A percentile compares a stretch with the other conserved stretches of the same genome.
These are phyloP conservation scores for Mareca penelope DNA, from an alignment of 2,797 vertebrate genomes.

Conservation along the genomic window DNA sequence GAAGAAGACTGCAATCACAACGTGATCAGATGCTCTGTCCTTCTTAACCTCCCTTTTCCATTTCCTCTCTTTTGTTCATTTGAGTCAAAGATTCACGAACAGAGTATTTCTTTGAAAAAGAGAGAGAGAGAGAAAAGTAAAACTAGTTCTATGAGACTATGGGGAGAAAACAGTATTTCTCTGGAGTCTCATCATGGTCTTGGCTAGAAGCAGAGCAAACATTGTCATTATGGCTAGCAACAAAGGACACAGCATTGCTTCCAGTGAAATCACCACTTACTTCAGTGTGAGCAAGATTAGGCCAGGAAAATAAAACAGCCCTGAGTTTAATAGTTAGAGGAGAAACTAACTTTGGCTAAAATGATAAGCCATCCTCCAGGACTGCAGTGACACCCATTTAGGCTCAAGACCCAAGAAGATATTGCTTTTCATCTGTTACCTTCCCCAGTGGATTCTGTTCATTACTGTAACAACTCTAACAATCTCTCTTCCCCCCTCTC, in stretches of 20 bases:
- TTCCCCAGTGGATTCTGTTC: neutral
- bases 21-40: conserved; percentile 46
- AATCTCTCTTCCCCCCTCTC: neutral
- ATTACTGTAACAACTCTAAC: neutral
- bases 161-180: neutral
- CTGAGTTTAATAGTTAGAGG: neutral
- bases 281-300: conserved; percentile 33
- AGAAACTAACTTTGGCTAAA: conserved; percentile 25
- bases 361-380: neutral
- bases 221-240: conserved; percentile 22
- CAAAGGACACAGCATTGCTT: neutral
- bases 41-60: conserved; percentile 25
- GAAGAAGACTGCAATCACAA: conserved; percentile 9
- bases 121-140: neutral
- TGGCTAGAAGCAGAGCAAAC: conserved; percentile 6
- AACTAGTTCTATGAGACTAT: conserved; percentile 12
- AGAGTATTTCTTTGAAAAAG: neutral
- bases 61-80: conserved; percentile 26
- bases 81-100: conserved; percentile 3
- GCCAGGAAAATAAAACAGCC: neutral
- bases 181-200: conserved; percentile 12
- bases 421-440: neutral
- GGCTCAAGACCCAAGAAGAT: conserved; percentile 2
- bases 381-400: neutral
- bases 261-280: conserved; percentile 22